These are phyloP conservation scores for Gnathonemus longibarbis DNA, from an alignment of 2,113 vertebrate species.

Conservation along the genomic window DNA sequence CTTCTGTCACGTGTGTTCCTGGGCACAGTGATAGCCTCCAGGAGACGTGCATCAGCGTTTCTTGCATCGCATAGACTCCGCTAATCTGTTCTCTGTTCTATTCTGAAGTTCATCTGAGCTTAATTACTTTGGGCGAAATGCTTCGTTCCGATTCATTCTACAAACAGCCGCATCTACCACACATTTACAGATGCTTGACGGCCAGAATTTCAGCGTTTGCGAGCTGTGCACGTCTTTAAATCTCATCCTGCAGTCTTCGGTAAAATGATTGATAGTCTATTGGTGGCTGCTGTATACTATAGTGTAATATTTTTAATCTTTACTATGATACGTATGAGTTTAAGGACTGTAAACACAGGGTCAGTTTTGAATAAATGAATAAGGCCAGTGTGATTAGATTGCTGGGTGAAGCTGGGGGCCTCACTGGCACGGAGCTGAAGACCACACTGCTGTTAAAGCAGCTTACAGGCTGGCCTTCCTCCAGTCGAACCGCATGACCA, in stretches of 20 bases:
- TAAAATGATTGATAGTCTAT: no score
- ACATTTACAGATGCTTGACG: background rate
- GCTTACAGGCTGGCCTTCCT: constrained; percentile 34
- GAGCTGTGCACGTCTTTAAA: background rate
- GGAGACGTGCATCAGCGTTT: background rate
- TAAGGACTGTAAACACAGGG: background rate
- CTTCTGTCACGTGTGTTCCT: background rate
- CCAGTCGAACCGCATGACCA: constrained; percentile 47
- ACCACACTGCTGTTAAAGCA: constrained; percentile 47
- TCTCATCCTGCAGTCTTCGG: background rate
- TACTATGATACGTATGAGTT: background rate
- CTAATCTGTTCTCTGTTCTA: background rate
- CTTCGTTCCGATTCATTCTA: background rate
- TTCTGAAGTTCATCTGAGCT: background rate
- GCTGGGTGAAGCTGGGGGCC: constrained; percentile 38
- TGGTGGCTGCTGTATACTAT: background rate
- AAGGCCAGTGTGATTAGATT: background rate
- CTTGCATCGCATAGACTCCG: background rate
- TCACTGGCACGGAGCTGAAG: constrained; percentile 43
- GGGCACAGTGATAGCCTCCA: background rate
- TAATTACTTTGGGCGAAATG: background rate
- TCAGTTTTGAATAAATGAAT: background rate
- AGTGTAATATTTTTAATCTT: background rate
- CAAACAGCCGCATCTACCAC: background rate
- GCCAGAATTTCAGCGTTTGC: background rate